These are phyloP conservation scores for Pteronura brasiliensis DNA, from an alignment of 2,113 vertebrate species.

Conservation along the genomic window DNA sequence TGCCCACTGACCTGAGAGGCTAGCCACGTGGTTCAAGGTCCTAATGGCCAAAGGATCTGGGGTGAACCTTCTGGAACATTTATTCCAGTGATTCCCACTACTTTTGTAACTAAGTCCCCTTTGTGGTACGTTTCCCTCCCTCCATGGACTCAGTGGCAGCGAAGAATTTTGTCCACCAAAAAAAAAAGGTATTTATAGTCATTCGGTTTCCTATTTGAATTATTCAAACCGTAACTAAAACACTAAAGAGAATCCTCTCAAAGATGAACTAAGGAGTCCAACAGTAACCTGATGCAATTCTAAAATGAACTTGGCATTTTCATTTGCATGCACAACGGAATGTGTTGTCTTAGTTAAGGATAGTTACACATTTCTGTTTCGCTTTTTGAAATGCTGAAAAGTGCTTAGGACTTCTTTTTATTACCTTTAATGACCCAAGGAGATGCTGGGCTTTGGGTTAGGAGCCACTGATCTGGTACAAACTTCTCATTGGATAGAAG, in stretches of 20 bases:
- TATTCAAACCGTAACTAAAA: neutral
- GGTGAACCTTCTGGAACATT: neutral
- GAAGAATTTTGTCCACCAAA: neutral
- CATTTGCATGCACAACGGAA: neutral
- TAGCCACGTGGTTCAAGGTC: neutral
- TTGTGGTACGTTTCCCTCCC: neutral
- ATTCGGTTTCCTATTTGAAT: neutral
- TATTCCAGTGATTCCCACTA: neutral
- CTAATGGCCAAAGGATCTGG: neutral
- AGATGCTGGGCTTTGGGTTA: neutral
- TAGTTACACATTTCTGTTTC: neutral
- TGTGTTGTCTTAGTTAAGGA: neutral
- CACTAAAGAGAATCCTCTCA: neutral
- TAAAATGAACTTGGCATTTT: neutral
- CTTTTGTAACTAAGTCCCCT: neutral
- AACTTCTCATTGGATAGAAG: neutral
- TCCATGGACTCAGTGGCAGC: neutral
- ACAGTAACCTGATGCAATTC: neutral
- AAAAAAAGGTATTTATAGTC: neutral
- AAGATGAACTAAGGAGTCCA: neutral
- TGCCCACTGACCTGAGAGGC: neutral
- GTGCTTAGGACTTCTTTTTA: neutral
- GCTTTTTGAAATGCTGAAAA: constrained; percentile 20
- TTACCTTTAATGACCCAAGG: neutral
- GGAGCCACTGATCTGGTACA: neutral